Evolutionary conservation across 2,888 invertebrate genomes (phyloP), one percentile per base, ranked within the genome.

Genomic region (Drosophila koepferae): DNA sequence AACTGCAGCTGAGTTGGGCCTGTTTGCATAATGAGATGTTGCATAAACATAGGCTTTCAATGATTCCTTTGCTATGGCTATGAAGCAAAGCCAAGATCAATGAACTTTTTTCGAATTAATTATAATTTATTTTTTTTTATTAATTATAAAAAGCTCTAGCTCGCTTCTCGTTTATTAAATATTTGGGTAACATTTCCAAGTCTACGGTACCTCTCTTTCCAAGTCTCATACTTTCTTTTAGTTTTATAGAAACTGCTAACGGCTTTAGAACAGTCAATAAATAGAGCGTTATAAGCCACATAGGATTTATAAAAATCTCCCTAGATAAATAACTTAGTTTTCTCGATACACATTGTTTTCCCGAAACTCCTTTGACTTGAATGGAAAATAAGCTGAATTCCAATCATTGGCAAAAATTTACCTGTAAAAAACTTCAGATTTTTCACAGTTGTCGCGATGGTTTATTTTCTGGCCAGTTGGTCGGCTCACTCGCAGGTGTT

Each of bases 401-500:
- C 44, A 58, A 41, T 60, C 40, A 28, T 46, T 46, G 46, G 16
- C n/a, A 59, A 20, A 64, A 64, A 69, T 70, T 79, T 80, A 79
- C 79, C 79, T 79, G 67, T 28, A 53, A 69, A 56, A 56, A 72
- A 59, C 20, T 61, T 48, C 9, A 36, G 62, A 40, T 53, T 38
- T 71, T 48, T 53, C 34, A 12, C 48, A 34, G 43, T 16, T 60
- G 31, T 43, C 14, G 3, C 34, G 28, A 38, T 38, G 23, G n/a
- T 28, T 48, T 48, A 38, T 58, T 10, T 16, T 34, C 36, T 16
- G 46, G 5, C 46, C 53, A 23, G 23, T 40, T 44, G 38, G 14
- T n/a, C 38, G 59, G 56, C 74, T 77, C 74, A 72, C 44, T 61
- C 55, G 59, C 65, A 72, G 80, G 72, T 75, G 64, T 69, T 74